Percentiles rank a stretch among this genome's conserved stretches.
Evolutionary conservation across 2,113 vertebrate genomes (phyloP).

Genomic region (Calypte anna): DNA sequence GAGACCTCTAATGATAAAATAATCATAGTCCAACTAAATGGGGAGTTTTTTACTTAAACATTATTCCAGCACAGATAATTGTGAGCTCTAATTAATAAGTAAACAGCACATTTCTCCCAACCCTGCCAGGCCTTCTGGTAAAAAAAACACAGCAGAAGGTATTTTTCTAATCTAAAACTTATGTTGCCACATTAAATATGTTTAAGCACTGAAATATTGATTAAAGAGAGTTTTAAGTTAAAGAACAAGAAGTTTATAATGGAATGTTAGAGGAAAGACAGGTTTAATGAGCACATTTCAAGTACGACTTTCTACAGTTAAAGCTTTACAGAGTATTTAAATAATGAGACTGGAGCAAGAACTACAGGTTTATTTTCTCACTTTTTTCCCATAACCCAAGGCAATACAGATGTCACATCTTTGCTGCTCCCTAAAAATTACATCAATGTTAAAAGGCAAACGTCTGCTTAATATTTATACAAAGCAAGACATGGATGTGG

Average conservation of each 20-base stretch:
- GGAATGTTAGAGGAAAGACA: background rate
- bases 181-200: background rate
- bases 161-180: background rate
- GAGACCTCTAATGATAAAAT: background rate
- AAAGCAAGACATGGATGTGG: slow-evolving; percentile 1
- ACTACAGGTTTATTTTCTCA: slow-evolving; percentile 48
- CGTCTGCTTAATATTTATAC: slow-evolving; percentile 67
- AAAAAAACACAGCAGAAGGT: background rate
- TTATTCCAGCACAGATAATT: background rate
- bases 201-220: slow-evolving; percentile 18
- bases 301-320: background rate
- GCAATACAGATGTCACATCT: slow-evolving; percentile 36
- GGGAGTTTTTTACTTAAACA: background rate
- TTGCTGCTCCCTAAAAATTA: slow-evolving; percentile 11
- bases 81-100: slow-evolving; percentile 9
- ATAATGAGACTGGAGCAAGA: slow-evolving; percentile 22
- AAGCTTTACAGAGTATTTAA: slow-evolving; percentile 19
- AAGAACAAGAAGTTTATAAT: background rate
- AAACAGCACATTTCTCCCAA: background rate
- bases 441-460: slow-evolving; percentile 47
- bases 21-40: background rate
- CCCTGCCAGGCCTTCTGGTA: background rate
- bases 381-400: slow-evolving; percentile 26
- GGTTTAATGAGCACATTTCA: background rate
- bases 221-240: background rate